Conservation (phyloP, 2,888 invertebrate genomes). For the Chorisops tibialis region DNA sequence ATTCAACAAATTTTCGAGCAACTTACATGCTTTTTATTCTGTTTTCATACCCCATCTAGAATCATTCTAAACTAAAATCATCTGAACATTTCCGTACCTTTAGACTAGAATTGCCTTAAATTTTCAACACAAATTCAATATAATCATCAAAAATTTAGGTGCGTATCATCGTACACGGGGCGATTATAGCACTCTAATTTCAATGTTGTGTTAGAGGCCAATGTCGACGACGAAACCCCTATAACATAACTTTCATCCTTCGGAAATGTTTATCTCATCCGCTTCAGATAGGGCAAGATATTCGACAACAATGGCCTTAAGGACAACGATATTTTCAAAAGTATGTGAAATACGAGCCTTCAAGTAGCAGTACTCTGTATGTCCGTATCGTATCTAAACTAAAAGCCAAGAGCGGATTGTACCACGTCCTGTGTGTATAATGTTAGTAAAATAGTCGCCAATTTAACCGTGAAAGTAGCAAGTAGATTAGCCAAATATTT, state of each 20-base stretch:
- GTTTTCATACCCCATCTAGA: too few relatives aligned
- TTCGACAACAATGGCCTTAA: too few relatives aligned
- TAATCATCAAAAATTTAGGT: constrained; percentile 8
- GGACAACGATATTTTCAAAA: background rate
- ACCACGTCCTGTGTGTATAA: constrained; percentile 6
- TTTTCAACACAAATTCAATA: constrained; percentile 2
- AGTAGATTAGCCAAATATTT: constrained; percentile 25
- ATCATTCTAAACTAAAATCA: too few relatives aligned
- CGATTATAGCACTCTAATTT: constrained; percentile 24
- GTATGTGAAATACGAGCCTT: constrained; percentile 19
- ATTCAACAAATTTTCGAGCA: too few relatives aligned
- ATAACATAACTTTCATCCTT: constrained; percentile 23
- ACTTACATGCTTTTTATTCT: too few relatives aligned
- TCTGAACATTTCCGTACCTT: too few relatives aligned
- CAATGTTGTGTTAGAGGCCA: background rate
- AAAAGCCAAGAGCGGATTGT: background rate
- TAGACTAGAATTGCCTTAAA: too few relatives aligned
- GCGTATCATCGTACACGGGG: background rate
- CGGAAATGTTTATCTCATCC: constrained; percentile 16
- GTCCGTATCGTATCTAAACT: background rate
- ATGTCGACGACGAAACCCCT: too few relatives aligned
- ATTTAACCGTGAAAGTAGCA: constrained; percentile 15
- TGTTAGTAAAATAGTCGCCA: constrained; percentile 23
- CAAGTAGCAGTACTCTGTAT: background rate
- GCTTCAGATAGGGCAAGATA: too few relatives aligned